Base-by-base conservation (phyloP, 1,140 invertebrate species). In the Bombus breviceps region DNA sequence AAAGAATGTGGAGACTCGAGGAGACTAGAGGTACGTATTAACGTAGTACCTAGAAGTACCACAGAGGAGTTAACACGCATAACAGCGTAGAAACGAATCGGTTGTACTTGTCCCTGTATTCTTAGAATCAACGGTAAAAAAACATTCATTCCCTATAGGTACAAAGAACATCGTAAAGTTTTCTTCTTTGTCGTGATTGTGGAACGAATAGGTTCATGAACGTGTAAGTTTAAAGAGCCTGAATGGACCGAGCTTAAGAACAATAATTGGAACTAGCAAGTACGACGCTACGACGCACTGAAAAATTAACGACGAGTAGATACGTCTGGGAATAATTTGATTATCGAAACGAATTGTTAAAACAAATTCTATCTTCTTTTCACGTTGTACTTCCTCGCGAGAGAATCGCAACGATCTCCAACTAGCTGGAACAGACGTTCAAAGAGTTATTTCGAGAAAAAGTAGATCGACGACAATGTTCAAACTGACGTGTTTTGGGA, bases 31-130 rank as follows among this genome's bases (percentile, higher is more conserved):
- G 69, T 77, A 39, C 41, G 47, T 8, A 91, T 91, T 85, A 87
- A 68, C 64, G 22, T 28, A 59, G 75, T 91, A 90, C 90, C 37
- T 69, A 59, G 90, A 91, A 91, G 28, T 57, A 12, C 79, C 32
- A 39, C 57, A 68, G 64, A 41, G 41, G n/a, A 64, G n/a, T 39
- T 80, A 82, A 86, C 59, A 69, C 18, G 79, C 83, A 39, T 78
- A 79, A 81, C 79, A 57, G 32, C 34, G 39, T 53, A 28, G n/a
- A 57, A 39, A 71, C 37, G 41, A 41, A 69, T 75, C 59, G 39
- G 25, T 66, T 69, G 41, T 53, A 57, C 34, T 41, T 66, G 66
- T 88, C 57, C 22, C 71, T 22, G 22, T 43, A 72, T 86, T 89
- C 88, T 47, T 12, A 32, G 83, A 89, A 88, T 53, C 34, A 32